Percentiles rank a stretch among this genome's conserved stretches.
These are phyloP conservation scores for Cyaniris semiargus DNA, from an alignment of 2,888 invertebrate species.

Conservation along the genomic window DNA sequence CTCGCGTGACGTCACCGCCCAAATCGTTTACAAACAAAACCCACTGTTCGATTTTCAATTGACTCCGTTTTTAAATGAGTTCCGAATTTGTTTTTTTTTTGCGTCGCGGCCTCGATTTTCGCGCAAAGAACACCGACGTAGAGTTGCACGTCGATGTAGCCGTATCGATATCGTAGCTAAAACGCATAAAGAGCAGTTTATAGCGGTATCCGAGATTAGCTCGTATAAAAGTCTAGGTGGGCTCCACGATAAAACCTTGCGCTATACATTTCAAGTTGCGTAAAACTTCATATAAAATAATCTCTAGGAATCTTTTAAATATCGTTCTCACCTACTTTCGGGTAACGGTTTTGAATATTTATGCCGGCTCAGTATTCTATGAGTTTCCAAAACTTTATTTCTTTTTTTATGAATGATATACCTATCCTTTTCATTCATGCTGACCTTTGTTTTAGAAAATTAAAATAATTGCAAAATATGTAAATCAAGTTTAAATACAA, in stretches of 20 bases:
- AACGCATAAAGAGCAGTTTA: not conserved
- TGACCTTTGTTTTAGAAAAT: slow-evolving; percentile 19
- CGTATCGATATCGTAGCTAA: not conserved
- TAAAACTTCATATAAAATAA: not conserved
- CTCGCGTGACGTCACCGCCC: slow-evolving; percentile 12
- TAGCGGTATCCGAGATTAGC: not conserved
- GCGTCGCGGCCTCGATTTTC: not conserved
- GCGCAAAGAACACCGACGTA: not conserved
- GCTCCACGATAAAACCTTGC: not conserved
- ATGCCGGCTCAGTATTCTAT: slow-evolving; percentile 11
- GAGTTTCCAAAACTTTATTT: slow-evolving; percentile 15
- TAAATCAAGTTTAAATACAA: not conserved
- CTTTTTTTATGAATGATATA: slow-evolving; percentile 18
- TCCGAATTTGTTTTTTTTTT: not conserved
- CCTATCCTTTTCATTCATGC: slow-evolving; percentile 16
- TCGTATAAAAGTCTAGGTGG: not conserved
- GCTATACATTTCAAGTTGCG: slow-evolving; percentile 10
- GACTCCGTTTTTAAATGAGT: not conserved
- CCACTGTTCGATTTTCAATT: slow-evolving; percentile 8
- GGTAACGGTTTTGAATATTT: slow-evolving; percentile 25
- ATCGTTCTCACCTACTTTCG: slow-evolving; percentile 24
- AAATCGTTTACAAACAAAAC: slow-evolving; percentile 21
- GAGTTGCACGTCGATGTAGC: not conserved
- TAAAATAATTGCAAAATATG: slow-evolving; percentile 11
- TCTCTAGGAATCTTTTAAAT: slow-evolving; percentile 19